These are phyloP conservation scores for Meda fulgida DNA, from an alignment of 2,797 vertebrate genomes.

Conservation along the genomic window DNA sequence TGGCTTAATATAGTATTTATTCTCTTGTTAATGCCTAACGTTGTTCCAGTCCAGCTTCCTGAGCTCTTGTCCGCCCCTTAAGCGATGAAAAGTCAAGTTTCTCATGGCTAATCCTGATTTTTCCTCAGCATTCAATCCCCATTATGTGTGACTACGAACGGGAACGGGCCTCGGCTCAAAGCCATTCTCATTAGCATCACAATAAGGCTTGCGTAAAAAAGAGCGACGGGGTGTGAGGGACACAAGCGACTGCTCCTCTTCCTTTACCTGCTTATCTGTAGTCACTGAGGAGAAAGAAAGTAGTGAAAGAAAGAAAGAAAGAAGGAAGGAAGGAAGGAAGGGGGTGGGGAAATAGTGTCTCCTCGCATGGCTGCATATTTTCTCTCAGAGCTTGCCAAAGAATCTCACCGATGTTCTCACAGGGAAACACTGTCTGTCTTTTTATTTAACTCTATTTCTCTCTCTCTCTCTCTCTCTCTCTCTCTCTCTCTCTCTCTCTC, in stretches of 20 bases:
- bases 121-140: constrained; percentile 56
- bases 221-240: constrained; percentile 64
- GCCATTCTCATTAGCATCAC: constrained; percentile 69
- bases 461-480: not conserved
- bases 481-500: not conserved
- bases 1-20: constrained; percentile 29
- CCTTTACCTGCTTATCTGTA: constrained; percentile 55
- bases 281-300: constrained; percentile 62
- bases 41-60: constrained; percentile 11
- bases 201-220: constrained; percentile 56
- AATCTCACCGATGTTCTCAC: constrained; percentile 42
- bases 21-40: constrained; percentile 1
- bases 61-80: constrained; percentile 26
- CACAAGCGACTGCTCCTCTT: constrained; percentile 71
- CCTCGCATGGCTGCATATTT: constrained; percentile 54
- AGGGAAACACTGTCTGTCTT: constrained; percentile 16
- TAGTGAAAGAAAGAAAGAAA: constrained; percentile 18
- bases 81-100: constrained; percentile 77
- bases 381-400: constrained; percentile 41
- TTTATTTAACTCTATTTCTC: constrained; percentile 32
- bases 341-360: not conserved
- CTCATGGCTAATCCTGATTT: constrained; percentile 71
- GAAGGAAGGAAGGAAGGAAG: not conserved
- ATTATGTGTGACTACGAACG: constrained; percentile 72
- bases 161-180: constrained; percentile 49